Evolutionary conservation across 2,888 invertebrate species (phyloP).

Genomic region (Rhagonycha fulva): DNA sequence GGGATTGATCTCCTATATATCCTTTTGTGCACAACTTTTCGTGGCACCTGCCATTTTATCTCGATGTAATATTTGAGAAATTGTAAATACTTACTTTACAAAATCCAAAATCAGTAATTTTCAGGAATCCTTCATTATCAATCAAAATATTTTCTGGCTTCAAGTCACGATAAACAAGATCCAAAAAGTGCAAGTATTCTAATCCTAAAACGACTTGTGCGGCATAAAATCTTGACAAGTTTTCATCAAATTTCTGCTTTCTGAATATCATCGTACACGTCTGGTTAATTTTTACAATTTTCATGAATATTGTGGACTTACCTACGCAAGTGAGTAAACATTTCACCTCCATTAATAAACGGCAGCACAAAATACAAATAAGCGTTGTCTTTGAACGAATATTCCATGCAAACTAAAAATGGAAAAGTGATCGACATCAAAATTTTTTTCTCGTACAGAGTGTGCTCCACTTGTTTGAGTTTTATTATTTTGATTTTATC

Average conservation of each 20-base stretch:
- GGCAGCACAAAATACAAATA: slow-evolving; percentile 85
- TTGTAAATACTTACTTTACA: slow-evolving; percentile 65
- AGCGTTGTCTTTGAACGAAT: slow-evolving; percentile 83
- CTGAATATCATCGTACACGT: slow-evolving; percentile 25
- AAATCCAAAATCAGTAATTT: slow-evolving; percentile 94
- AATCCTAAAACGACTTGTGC: slow-evolving; percentile 87
- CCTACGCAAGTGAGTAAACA: slow-evolving; percentile 76
- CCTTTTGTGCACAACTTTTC: background rate
- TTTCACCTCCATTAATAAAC: slow-evolving; percentile 83
- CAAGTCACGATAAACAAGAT: slow-evolving; percentile 86
- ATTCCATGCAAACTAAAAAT: slow-evolving; percentile 84
- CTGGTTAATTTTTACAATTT: background rate
- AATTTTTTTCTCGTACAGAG: slow-evolving; percentile 87
- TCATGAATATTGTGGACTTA: slow-evolving; percentile 23
- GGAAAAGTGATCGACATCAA: slow-evolving; percentile 85
- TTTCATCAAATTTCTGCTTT: slow-evolving; percentile 68
- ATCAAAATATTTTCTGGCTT: slow-evolving; percentile 92
- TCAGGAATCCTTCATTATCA: slow-evolving; percentile 76
- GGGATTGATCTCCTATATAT: too few relatives aligned
- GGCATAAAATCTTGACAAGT: slow-evolving; percentile 83
- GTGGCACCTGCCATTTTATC: background rate
- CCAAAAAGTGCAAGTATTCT: slow-evolving; percentile 89
- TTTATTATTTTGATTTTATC: slow-evolving; percentile 85
- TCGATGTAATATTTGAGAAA: background rate
- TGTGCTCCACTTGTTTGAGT: slow-evolving; percentile 87